Percentiles rank a stretch among this genome's conserved stretches.
Evolutionary conservation across 2,113 vertebrate genomes (phyloP).

Genomic region (Reinhardtius hippoglossoides): DNA sequence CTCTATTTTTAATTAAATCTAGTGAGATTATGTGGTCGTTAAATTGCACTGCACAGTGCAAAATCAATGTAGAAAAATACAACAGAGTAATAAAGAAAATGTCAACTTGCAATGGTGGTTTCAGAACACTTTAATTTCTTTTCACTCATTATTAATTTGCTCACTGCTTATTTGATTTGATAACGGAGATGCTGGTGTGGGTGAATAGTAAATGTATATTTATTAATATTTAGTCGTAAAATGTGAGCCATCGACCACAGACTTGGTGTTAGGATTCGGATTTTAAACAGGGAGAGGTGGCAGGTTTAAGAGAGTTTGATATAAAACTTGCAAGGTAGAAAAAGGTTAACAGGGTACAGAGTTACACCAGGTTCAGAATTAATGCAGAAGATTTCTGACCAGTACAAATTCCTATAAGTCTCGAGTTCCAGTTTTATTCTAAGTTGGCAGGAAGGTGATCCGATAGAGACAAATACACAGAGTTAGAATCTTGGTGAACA

Average conservation of each 20-base stretch:
- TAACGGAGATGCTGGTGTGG: neutral
- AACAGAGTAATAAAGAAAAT: conserved; percentile 36
- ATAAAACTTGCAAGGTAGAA: neutral
- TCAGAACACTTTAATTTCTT: conserved; percentile 23
- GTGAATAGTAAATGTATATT: conserved; percentile 3
- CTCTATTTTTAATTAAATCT: conserved; percentile 60
- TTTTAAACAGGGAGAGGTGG: neutral
- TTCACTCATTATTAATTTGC: conserved; percentile 14
- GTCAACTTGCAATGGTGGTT: conserved; percentile 8
- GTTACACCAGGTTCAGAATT: neutral
- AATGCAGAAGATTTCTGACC: too few relatives aligned
- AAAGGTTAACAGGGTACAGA: neutral
- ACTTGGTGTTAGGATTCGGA: neutral
- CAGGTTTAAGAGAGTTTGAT: neutral
- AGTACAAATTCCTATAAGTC: too few relatives aligned
- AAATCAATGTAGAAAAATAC: conserved; percentile 54
- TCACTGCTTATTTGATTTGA: conserved; percentile 23
- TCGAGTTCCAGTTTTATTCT: too few relatives aligned
- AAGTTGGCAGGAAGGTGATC: neutral
- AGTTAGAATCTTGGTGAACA: neutral
- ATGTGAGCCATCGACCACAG: conserved; percentile 6
- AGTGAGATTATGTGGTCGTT: conserved; percentile 28
- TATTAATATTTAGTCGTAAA: conserved; percentile 25
- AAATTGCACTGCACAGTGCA: conserved; percentile 29
- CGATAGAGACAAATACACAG: neutral